These are phyloP conservation scores for Nannobrachium achirus DNA, from an alignment of 2,113 vertebrate species.

Conservation along the genomic window DNA sequence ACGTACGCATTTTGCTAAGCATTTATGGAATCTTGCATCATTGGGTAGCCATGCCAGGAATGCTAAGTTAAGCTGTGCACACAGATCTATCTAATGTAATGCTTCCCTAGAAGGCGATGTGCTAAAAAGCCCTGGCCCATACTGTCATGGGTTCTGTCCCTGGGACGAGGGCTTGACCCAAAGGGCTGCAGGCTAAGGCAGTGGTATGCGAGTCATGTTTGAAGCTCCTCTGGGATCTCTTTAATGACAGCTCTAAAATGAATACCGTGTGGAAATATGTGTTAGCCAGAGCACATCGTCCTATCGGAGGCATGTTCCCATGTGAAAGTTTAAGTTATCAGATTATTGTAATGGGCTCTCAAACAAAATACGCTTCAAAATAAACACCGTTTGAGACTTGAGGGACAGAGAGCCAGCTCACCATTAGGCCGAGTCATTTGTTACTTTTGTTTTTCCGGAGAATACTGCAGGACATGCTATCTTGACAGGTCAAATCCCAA, in stretches of 20 bases:
- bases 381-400: constrained; percentile 39
- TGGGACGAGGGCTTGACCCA: constrained; percentile 66
- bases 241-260: constrained; percentile 72
- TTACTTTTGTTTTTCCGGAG: constrained; percentile 30
- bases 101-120: constrained; percentile 80
- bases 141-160: constrained; percentile 55
- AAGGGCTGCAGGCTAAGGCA: constrained; percentile 60
- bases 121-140: constrained; percentile 27
- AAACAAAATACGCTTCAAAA: constrained; percentile 62
- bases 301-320: constrained; percentile 73
- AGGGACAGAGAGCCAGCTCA: constrained; percentile 28
- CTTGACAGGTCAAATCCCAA: constrained; percentile 2
- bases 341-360: constrained; percentile 39
- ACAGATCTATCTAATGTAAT: constrained; percentile 45
- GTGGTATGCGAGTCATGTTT: constrained; percentile 78
- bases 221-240: constrained; percentile 74
- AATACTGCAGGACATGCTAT: background rate
- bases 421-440: constrained; percentile 45
- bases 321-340: constrained; percentile 74
- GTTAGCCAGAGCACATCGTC: constrained; percentile 63
- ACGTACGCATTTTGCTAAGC: constrained; percentile 48
- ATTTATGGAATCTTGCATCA: constrained; percentile 62
- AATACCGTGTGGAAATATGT: constrained; percentile 68
- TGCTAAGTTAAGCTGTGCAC: constrained; percentile 46
- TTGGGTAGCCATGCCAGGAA: constrained; percentile 62